Conservation (phyloP, 2,797 vertebrate species). For the Betta splendens region DNA sequence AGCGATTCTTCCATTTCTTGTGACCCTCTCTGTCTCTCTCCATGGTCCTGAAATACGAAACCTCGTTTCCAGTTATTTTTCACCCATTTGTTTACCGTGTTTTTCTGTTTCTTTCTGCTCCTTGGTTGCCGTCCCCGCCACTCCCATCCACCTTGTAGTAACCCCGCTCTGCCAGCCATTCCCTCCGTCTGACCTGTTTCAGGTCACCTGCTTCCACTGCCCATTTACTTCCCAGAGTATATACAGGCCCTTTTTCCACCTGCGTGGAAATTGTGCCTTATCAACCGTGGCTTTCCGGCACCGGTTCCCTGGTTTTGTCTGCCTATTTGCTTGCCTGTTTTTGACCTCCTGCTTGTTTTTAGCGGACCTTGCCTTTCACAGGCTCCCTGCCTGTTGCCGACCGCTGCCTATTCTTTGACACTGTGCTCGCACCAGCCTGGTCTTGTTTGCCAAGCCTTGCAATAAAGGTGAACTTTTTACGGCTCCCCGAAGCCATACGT, state of each 20-base stretch:
- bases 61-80: not conserved
- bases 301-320: not conserved
- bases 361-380: not conserved
- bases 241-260: not conserved
- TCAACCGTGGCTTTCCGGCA: not conserved
- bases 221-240: not conserved
- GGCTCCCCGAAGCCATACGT: not conserved
- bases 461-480: not conserved
- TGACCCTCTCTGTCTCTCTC: not conserved
- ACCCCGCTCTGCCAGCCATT: too few relatives aligned
- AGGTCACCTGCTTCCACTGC: too few relatives aligned
- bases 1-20: not conserved
- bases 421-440: not conserved
- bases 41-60: slow-evolving; percentile 1
- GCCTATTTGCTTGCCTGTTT: too few relatives aligned
- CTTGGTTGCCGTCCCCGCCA: not conserved
- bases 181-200: too few relatives aligned
- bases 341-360: not conserved
- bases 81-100: not conserved
- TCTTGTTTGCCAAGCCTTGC: not conserved
- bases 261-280: not conserved
- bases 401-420: not conserved
- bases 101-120: not conserved
- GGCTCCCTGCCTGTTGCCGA: not conserved
- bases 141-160: too few relatives aligned